Percentiles rank a stretch among this genome's conserved stretches.
phyloP scores from a whole-genome alignment of 2,797 vertebrate genomes.

The Coilia nasus region DNA sequence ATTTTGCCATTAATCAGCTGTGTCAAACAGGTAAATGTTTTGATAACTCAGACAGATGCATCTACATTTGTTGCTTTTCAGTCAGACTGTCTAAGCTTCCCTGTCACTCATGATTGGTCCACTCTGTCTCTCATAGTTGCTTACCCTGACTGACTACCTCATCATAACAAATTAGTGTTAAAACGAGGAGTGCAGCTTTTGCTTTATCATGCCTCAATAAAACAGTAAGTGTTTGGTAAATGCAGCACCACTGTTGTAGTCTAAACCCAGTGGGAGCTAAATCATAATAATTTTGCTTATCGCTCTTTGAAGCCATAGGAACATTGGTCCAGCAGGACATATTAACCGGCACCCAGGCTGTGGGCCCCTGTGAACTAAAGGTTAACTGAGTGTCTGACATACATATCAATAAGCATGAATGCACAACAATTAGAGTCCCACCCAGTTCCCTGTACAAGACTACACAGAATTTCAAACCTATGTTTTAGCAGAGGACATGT shows the following conservation, averaged over 20 bases:
- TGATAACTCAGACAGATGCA: no score
- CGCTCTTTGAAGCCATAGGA: constrained; percentile 25
- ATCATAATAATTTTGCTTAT: neutral
- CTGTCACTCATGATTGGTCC: neutral
- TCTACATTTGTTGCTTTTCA: neutral
- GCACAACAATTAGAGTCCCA: neutral
- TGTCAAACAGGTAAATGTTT: neutral
- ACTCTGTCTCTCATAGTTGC: neutral
- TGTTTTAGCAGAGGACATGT: constrained; percentile 43
- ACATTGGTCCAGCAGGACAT: constrained; percentile 41
- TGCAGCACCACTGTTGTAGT: neutral
- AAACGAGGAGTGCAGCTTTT: neutral
- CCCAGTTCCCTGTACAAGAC: neutral
- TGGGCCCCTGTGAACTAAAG: constrained; percentile 31
- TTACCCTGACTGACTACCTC: neutral
- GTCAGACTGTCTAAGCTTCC: neutral
- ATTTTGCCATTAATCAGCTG: neutral
- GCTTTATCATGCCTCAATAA: neutral
- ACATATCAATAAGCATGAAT: neutral
- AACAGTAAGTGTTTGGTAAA: neutral
- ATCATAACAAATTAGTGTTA: neutral
- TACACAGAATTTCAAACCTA: neutral
- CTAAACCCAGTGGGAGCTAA: neutral
- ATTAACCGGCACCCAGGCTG: constrained; percentile 28
- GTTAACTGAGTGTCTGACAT: constrained; percentile 38